A percentile compares a stretch with the other conserved stretches of the same genome.
These are phyloP conservation scores for Helicoverpa armigera DNA, from an alignment of 1,140 invertebrate species.

Conservation along the genomic window DNA sequence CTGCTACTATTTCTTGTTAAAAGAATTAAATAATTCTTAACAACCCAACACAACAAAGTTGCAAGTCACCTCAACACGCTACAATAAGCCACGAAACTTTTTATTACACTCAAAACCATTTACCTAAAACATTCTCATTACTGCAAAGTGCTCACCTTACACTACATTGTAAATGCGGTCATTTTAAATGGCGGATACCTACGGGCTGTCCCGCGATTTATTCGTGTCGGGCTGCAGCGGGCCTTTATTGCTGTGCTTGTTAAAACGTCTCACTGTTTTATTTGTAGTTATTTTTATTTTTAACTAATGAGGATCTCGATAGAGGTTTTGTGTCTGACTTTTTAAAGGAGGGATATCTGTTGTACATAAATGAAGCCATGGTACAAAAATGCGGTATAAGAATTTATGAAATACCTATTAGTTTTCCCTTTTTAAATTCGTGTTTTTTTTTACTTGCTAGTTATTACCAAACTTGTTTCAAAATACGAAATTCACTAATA, in stretches of 20 bases:
- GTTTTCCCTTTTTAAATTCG: no score
- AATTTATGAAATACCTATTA: no score
- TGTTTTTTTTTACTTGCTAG: no score
- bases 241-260: constrained; percentile 73
- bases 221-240: constrained; percentile 63
- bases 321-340: neutral
- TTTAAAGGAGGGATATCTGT: neutral
- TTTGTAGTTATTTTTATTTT: constrained; percentile 50
- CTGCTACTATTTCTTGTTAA: no score
- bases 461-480: no score
- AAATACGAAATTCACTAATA: neutral
- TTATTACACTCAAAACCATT: neutral
- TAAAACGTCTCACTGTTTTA: constrained; percentile 63
- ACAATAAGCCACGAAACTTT: constrained; percentile 1
- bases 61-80: neutral
- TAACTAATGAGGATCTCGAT: constrained; percentile 69
- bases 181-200: constrained; percentile 72
- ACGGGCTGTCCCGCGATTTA: constrained; percentile 69
- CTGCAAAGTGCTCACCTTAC: constrained; percentile 20
- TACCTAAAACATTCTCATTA: constrained; percentile 16
- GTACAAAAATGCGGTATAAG: no score
- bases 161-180: constrained; percentile 59
- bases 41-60: neutral
- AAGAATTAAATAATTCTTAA: no score
- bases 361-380: no score